phyloP scores from a whole-genome alignment of 1,140 invertebrate species.

The Drosophila tristis region DNA sequence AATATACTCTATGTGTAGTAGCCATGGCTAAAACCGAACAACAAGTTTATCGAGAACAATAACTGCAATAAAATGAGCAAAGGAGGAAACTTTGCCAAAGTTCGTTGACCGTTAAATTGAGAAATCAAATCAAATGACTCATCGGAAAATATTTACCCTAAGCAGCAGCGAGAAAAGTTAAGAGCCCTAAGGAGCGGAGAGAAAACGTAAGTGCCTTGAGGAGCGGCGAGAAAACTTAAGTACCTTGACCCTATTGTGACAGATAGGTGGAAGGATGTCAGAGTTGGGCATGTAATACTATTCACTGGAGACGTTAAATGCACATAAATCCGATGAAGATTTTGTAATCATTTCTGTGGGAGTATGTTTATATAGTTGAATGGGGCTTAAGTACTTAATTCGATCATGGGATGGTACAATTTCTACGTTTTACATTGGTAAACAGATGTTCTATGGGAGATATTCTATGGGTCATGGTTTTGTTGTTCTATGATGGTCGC shows the following conservation, averaged over 20 bases:
- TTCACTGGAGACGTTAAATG: constrained; percentile 2
- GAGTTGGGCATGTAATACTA: constrained; percentile 12
- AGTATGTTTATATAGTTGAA: too few relatives aligned
- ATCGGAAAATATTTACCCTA: constrained; percentile 47
- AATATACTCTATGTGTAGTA: constrained; percentile 11
- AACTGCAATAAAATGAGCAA: not conserved
- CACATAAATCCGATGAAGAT: not conserved
- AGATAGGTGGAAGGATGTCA: not conserved
- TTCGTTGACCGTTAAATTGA: constrained; percentile 70
- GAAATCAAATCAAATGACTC: constrained; percentile 73
- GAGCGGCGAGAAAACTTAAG: not conserved
- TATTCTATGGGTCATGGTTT: too few relatives aligned
- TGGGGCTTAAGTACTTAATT: too few relatives aligned
- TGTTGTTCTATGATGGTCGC: too few relatives aligned
- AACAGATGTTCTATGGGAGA: too few relatives aligned
- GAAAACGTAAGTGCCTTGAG: not conserved
- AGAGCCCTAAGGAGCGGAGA: not conserved
- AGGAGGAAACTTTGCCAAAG: constrained; percentile 27
- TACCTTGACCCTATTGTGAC: not conserved
- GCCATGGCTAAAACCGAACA: constrained; percentile 22
- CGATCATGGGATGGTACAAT: too few relatives aligned
- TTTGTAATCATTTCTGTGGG: too few relatives aligned
- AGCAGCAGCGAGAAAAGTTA: not conserved
- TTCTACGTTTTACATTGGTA: too few relatives aligned
- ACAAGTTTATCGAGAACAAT: constrained; percentile 29